Conservation (phyloP, 2,797 vertebrate genomes). For the Erethizon dorsatum region DNA sequence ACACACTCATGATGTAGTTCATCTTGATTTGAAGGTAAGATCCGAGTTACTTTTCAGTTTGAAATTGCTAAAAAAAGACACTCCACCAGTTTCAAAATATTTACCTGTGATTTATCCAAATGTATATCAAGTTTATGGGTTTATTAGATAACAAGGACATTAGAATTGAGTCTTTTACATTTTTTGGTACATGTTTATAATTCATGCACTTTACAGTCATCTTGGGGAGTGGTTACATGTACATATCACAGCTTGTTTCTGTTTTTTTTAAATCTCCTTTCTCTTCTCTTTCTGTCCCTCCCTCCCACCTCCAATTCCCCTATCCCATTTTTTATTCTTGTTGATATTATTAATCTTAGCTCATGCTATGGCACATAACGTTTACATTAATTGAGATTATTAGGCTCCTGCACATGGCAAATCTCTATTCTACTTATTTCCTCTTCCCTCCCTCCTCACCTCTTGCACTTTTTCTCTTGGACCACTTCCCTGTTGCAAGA, state of each 20-base stretch:
- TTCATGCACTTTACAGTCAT: not conserved
- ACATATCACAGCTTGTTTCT: not conserved
- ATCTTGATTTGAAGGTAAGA: conserved; percentile 96
- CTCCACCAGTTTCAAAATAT: not conserved
- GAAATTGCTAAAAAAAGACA: not conserved
- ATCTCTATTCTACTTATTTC: not conserved
- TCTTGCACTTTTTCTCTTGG: not conserved
- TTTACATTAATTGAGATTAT: not conserved
- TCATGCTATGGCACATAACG: not conserved
- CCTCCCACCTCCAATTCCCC: not conserved
- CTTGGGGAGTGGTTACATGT: not conserved
- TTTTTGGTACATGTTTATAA: not conserved
- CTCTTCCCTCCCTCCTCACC: not conserved
- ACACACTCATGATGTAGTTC: conserved; percentile 94
- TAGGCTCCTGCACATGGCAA: not conserved
- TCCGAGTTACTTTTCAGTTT: not conserved
- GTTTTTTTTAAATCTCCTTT: not conserved
- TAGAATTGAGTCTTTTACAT: not conserved
- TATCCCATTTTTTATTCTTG: not conserved
- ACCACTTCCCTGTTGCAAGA: not conserved
- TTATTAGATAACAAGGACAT: not conserved
- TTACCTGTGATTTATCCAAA: conserved; percentile 2
- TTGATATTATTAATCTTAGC: not conserved
- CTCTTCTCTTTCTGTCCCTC: not conserved
- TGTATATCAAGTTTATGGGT: not conserved